Evolutionary conservation across 2,113 vertebrate genomes (phyloP).

Genomic region (Ptilonorhynchus violaceus): DNA sequence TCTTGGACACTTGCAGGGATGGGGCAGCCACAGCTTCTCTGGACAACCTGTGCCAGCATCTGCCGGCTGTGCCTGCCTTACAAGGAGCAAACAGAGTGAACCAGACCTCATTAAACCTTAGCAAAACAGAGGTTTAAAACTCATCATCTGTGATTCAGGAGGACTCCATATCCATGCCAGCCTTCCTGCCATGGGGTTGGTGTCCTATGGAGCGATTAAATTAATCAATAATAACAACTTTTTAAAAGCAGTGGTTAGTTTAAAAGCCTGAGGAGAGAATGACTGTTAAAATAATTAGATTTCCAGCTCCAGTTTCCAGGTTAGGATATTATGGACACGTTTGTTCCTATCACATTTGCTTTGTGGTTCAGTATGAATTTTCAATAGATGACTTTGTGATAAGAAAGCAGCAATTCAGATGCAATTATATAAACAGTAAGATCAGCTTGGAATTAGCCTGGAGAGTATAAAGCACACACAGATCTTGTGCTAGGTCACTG

Average conservation of each 20-base stretch:
- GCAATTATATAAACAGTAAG: slow-evolving; percentile 77
- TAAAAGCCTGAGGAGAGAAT: slow-evolving; percentile 58
- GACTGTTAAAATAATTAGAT: slow-evolving; percentile 66
- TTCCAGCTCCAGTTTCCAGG: slow-evolving; percentile 66
- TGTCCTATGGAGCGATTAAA: neutral
- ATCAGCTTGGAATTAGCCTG: slow-evolving; percentile 72
- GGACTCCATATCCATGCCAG: neutral
- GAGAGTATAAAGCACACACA: slow-evolving; percentile 72
- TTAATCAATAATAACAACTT: slow-evolving; percentile 10
- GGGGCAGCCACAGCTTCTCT: neutral
- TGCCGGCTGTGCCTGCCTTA: neutral
- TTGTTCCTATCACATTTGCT: slow-evolving; percentile 71
- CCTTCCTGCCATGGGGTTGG: neutral
- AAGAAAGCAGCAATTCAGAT: slow-evolving; percentile 73
- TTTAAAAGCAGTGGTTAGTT: slow-evolving; percentile 45
- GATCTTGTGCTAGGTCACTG: slow-evolving; percentile 55
- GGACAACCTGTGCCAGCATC: neutral
- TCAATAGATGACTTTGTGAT: slow-evolving; percentile 75
- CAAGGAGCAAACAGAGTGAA: neutral
- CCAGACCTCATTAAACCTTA: neutral
- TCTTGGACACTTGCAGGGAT: neutral
- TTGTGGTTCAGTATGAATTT: slow-evolving; percentile 76
- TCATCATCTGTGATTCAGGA: neutral
- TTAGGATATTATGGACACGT: slow-evolving; percentile 55
- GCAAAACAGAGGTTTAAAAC: neutral